Evolutionary conservation across 2,888 invertebrate genomes (phyloP), one percentile per base, ranked within the genome.

Genomic region (Xestia rhomboidea): DNA sequence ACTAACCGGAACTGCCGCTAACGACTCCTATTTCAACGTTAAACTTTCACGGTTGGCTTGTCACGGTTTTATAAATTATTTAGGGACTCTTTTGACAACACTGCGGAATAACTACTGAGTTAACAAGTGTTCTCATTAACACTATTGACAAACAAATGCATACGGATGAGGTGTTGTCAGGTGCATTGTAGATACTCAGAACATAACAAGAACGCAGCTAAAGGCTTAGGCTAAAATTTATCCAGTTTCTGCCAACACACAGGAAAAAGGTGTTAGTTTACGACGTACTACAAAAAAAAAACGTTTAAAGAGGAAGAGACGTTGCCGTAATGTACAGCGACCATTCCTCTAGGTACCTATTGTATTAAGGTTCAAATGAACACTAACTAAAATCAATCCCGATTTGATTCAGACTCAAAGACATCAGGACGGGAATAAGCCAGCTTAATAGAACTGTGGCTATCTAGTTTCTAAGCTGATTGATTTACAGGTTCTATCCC

Each of bases 21-120:
- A 84, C 78, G 74, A 84, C 87, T 78, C 68, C 74, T 67, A 74
- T 83, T 83, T 67, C 38, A 83, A 74, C 73, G 68, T 68, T 62
- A 62, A 82, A 76, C 51, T 82, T 70, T 51, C 15, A 63, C 30
- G 57, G 46, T 68, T 63, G 24, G 38, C 51, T 78, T 69, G 69
- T 54, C 51, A 67, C 11, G 10, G 27, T 67, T 79, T 76, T 83
- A 51, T 54, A 66, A 41, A 67, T 77, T 34, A 60, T 82, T 81
- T 24, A 44, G 41, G 27, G 30, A 66, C 60, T 51, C 51, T 75
- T 79, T 76, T 82, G 34, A 15, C 27, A 21, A 51, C 13, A 15
- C 34, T 38, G n/a, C 10, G 21, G n/a, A 11, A 21, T 46, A 30
- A 46, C 18, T 11, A 15, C 46, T 27, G 72, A 30, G 27, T 34